Percentiles rank a stretch among this genome's conserved stretches.
phyloP scores from a whole-genome alignment of 2,113 vertebrate species.

The Andinoacara biseriatus region DNA sequence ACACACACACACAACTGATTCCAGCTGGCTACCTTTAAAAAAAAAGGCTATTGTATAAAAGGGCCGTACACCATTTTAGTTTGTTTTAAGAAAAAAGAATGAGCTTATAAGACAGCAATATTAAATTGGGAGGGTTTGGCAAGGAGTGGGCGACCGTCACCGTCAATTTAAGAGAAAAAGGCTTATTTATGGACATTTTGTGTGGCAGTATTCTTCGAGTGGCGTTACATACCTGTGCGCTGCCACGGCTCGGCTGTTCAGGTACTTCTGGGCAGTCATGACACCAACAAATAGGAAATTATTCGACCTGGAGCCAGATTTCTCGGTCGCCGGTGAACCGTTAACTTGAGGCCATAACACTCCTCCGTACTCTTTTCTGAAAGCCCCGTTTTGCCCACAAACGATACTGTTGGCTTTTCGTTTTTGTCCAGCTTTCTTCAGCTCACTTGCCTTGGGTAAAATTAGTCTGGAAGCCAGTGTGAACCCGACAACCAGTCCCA shows the following conservation, averaged over 20 bases:
- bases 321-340: slow-evolving; percentile 64
- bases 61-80: rapidly evolving
- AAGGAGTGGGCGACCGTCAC: neutral
- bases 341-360: slow-evolving; percentile 72
- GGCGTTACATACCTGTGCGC: slow-evolving; percentile 85
- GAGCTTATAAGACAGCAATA: neutral
- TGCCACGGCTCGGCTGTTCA: slow-evolving; percentile 90
- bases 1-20: too few species aligned
- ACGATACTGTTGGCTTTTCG: slow-evolving; percentile 75
- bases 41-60: neutral
- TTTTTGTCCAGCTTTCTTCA: slow-evolving; percentile 84
- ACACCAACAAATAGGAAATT: slow-evolving; percentile 94
- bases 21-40: rapidly evolving
- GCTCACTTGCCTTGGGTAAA: slow-evolving; percentile 84
- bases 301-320: slow-evolving; percentile 67
- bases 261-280: slow-evolving; percentile 98
- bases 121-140: neutral
- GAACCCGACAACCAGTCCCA: slow-evolving; percentile 92
- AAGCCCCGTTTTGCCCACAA: slow-evolving; percentile 65
- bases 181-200: neutral
- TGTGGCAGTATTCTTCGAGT: neutral
- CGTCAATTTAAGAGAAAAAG: neutral
- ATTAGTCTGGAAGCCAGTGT: slow-evolving; percentile 90
- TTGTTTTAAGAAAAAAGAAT: neutral
- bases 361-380: slow-evolving; percentile 71